Percentiles rank a stretch among this genome's conserved stretches.
Conservation (phyloP, 1,140 invertebrate species). For the Calephelis virginiensis region DNA sequence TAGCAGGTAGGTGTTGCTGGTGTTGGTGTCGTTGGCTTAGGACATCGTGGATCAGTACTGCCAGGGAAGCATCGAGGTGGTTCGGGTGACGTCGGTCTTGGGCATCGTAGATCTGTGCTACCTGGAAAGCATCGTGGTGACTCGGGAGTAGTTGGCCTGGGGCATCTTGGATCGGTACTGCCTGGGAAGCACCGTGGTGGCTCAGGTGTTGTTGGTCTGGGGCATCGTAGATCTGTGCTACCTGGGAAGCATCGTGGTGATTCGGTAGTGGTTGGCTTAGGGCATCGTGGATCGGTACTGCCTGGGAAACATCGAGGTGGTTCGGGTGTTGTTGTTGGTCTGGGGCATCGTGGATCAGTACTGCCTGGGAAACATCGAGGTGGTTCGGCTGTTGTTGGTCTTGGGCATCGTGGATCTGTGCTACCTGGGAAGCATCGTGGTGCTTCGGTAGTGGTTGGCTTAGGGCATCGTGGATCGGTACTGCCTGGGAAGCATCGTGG, state of each 20-base stretch:
- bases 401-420: slow-evolving; percentile 64
- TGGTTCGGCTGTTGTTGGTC: slow-evolving; percentile 12
- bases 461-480: slow-evolving; percentile 62
- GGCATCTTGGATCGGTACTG: no score
- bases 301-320: slow-evolving; percentile 62
- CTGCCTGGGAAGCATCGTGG: slow-evolving; percentile 66
- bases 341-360: slow-evolving; percentile 34
- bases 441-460: slow-evolving; percentile 40
- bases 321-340: slow-evolving; percentile 36
- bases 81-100: slow-evolving; percentile 25
- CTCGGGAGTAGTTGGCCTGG: no score
- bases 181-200: no score
- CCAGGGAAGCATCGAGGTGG: slow-evolving; percentile 54
- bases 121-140: no score
- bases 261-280: slow-evolving; percentile 41
- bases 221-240: slow-evolving; percentile 64
- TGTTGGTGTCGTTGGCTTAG: neutral
- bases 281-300: slow-evolving; percentile 63
- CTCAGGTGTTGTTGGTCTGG: slow-evolving; percentile 26
- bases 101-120: no score
- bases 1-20: no score
- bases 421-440: slow-evolving; percentile 65
- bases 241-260: slow-evolving; percentile 65
- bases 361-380: no score
- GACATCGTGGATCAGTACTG: slow-evolving; percentile 55